Base-by-base conservation (phyloP, 2,113 vertebrate species). In the Trematomus loennbergii region DNA sequence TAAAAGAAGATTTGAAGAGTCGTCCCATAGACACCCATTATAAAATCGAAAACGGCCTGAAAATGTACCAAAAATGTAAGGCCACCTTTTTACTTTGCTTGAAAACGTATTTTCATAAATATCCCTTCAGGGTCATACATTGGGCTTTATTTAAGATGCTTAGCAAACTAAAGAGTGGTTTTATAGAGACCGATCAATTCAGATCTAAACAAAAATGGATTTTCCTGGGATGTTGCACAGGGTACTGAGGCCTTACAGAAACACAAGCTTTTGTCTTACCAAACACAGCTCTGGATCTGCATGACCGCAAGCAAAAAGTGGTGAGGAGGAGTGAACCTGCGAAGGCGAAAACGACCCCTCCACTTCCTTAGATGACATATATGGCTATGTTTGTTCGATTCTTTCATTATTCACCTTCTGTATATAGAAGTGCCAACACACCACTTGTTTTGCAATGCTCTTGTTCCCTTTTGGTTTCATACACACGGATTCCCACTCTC, bases 361-460 rank as follows among this genome's bases (percentile, higher is more conserved):
- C 29, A 29, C 22, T 48, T 33, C 40, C 48, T 63, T 12, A 2
- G 12, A 49, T 18, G 1, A 6, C 40, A 29, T 53, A 29, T 55
- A 63, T 45, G 12, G 66, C 29, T 55, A 25, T 53, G 25, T 73
- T 73, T 60, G 20, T 40, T 43, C 43, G 22, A 50, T 52, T 72
- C 45, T 45, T 79, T 64, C 58, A 48, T 55, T 75, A 46, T 67
- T 80, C 52, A 73, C 40, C 40, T 58, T 16, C 62, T 76, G 33
- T 79, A 33, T 67, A 76, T 53, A 73, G 17, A 61, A 29, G 40
- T 59, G 62, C 61, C 54, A 12, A 79, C 67, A 71, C 45, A 20
- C 12, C 5, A 16, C 43, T 66, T 40, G 17, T 15, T 40, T 40
- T 63, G 15, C 45, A 67, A 33, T 63, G 53, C 10, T 49, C 16